Base-by-base conservation (phyloP, 23 tunicate genomes). In the Ascidia mentula region DNA sequence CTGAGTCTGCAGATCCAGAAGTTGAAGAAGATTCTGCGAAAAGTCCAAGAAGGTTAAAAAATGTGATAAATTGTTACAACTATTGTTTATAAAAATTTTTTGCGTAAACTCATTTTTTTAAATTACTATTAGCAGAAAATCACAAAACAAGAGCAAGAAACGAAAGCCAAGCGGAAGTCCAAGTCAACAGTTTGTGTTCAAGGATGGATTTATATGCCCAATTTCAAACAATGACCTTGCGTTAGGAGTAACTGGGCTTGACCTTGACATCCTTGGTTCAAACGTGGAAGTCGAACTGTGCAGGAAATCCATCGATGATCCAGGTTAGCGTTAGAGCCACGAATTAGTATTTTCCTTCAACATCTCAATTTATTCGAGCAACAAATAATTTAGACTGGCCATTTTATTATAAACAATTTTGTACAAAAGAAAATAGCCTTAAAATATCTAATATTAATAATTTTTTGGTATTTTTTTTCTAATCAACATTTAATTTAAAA, bases 161-260 rank as follows among this genome's bases (percentile, higher is more conserved):
- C 15, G 15, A 42, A 42, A 53, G 34, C 7, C 18, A 33, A 18
- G 30, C 31, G 7, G 72, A 26, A 37, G 33, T 38, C 13, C 77
- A 18, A 71, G 46, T 24, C 83, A 78, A 79, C 60, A 79, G 40
- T 78, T 78, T 6, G 69, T 71, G 3, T 86, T 91, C 69, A 72
- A 40, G 0, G 90, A 91, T 60, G 97, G 97, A 18, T 91, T 86
- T 38, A 86, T 91, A 15, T 46, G 75, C 32, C 84, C 97, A 20
- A 84, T 61, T 6, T 40, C 37, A 13, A 86, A 86, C 31, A 73
- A 84, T 30, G 79, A 35, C 40, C 87, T 91, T 4, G 97, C 69
- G 32, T 60, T 91, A 20, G 97, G 90, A 0, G 87, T 86, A 8
- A 26, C 81, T 9, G 97, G 87, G 59, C 28, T 81, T 26, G 87